A percentile compares a stretch with the other conserved stretches of the same genome.
Evolutionary conservation across 2,113 vertebrate genomes (phyloP).

Genomic region (Taxidea taxus): DNA sequence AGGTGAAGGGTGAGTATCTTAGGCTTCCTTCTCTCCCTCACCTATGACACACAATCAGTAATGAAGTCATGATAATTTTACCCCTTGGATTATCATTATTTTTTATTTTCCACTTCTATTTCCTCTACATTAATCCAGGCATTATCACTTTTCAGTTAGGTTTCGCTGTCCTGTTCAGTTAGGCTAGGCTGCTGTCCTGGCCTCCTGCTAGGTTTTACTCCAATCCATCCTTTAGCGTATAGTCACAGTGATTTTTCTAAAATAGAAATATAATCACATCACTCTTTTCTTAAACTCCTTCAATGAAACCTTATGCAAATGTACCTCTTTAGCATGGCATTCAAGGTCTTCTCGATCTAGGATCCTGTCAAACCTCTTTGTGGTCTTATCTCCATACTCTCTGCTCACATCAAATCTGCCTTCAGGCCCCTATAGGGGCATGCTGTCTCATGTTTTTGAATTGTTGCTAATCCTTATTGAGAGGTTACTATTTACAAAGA

Average conservation of each 20-base stretch:
- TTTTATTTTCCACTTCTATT: neutral
- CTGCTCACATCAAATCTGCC: neutral
- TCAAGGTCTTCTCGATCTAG: neutral
- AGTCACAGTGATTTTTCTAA: neutral
- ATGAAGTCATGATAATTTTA: neutral
- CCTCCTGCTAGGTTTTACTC: neutral
- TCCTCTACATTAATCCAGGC: neutral
- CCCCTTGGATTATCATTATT: neutral
- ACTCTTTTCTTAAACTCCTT: neutral
- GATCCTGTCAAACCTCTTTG: neutral
- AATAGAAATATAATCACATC: neutral
- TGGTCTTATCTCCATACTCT: neutral
- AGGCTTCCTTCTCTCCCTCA: neutral
- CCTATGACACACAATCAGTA: neutral
- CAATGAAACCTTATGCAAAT: neutral
- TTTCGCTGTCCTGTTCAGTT: neutral
- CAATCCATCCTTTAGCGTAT: neutral
- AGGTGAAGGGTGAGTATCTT: neutral
- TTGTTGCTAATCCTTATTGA: neutral
- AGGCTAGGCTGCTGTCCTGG: neutral
- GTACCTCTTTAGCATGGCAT: neutral
- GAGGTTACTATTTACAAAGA: neutral
- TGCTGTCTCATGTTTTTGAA: neutral
- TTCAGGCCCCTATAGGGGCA: neutral
- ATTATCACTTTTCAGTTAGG: neutral